Percentiles rank a stretch among this genome's conserved stretches.
These are phyloP conservation scores for Agyllia agylla DNA, from an alignment of 2,888 invertebrate species.

Conservation along the genomic window DNA sequence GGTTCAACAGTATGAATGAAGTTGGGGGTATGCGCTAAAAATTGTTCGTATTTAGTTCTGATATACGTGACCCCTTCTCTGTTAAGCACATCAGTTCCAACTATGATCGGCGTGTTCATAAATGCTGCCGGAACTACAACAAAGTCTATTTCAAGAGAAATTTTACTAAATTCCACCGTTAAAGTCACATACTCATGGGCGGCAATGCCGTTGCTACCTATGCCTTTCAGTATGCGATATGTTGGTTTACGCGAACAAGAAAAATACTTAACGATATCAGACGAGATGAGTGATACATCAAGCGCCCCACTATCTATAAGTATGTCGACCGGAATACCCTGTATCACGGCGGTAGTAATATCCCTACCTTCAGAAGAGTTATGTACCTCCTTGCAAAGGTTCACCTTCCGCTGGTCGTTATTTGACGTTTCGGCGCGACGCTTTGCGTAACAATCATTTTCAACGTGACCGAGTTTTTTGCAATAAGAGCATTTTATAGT, in stretches of 20 bases:
- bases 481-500: too few relatives aligned
- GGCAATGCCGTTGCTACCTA: neutral
- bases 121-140: neutral
- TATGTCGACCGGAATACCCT: slow-evolving; percentile 70
- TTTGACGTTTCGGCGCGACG: neutral
- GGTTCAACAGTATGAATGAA: too few relatives aligned
- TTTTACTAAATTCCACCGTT: neutral
- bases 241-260: neutral
- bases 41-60: neutral
- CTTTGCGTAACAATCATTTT: too few relatives aligned
- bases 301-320: slow-evolving; percentile 71
- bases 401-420: slow-evolving; percentile 58
- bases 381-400: slow-evolving; percentile 44
- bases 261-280: neutral
- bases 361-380: slow-evolving; percentile 9
- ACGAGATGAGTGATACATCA: neutral
- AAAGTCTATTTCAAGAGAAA: neutral
- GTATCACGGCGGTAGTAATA: slow-evolving; percentile 61
- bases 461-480: too few relatives aligned
- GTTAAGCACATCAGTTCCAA: slow-evolving; percentile 50
- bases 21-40: neutral
- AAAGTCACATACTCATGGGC: neutral
- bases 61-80: neutral
- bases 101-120: slow-evolving; percentile 32
- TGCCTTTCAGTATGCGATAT: neutral